Evolutionary conservation across 2,797 vertebrate species (phyloP), one percentile per base, ranked within the genome.

Genomic region (Agapornis canus): DNA sequence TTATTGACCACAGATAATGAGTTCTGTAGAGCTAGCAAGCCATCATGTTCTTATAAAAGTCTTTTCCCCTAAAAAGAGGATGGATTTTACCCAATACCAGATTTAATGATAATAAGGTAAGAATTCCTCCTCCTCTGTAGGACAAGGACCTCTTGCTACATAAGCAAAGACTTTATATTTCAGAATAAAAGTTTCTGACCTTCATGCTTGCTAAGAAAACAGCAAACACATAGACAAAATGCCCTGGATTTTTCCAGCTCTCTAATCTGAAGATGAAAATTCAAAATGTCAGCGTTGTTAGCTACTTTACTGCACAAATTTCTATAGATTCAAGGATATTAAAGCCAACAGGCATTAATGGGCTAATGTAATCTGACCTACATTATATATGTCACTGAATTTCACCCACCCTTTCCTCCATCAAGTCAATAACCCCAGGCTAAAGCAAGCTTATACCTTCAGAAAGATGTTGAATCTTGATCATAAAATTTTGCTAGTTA

Each of bases 231-330:
- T 0, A 1, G 49, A 80, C 81, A 66, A 96, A 82, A 63, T 82
- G 56, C 51, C 32, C 39, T 51, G 42, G 70, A 95, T 94, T 93
- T 92, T 93, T 76, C 72, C 77, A 83, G 19, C 39, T 83, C 49
- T 76, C 57, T 91, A 91, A 86, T 92, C 61, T 78, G 59, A 95
- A 89, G 83, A 80, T 52, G 54, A 42, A 77, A 70, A 94, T 90
- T 91, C 88, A 76, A 94, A 96, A 95, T 95, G 85, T 90, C 88
- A 92, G 51, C 29, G 66, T 86, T 93, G 66, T 90, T 95, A 94
- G 60, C 48, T 84, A 93, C 78, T 72, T 39, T 70, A 69, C 25
- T 60, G 76, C 69, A 70, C 61, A 94, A 81, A 84, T 45, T 89
- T 86, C 86, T 82, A 49, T 60, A 90, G 70, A 87, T 86, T 92